Percentiles rank a stretch among this genome's conserved stretches.
Evolutionary conservation across 2,113 vertebrate genomes (phyloP).

Genomic region (Sinocyclocheilus rhinocerous): DNA sequence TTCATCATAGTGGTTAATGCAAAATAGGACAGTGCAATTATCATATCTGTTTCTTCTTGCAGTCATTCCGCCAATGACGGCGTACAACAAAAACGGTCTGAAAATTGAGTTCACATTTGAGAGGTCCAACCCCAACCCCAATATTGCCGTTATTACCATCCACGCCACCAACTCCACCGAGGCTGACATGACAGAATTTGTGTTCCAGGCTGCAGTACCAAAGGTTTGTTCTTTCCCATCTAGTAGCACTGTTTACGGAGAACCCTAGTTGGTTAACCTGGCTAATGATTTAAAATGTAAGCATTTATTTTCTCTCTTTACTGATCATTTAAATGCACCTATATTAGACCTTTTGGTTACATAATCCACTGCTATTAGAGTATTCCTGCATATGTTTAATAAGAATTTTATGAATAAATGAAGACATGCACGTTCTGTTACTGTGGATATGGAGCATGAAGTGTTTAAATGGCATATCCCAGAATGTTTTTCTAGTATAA

Average conservation of each 20-base stretch:
- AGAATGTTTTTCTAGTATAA: too few species aligned
- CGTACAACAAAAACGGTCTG: conserved; percentile 97
- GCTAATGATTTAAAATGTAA: background rate
- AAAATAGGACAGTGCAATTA: background rate
- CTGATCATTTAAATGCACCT: background rate
- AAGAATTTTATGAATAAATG: background rate
- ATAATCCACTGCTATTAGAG: background rate
- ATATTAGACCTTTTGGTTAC: background rate
- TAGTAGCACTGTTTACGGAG: background rate
- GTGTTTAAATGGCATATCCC: too few species aligned
- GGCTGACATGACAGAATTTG: conserved; percentile 96
- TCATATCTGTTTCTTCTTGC: background rate
- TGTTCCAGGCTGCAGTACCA: conserved; percentile 99
- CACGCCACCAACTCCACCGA: conserved; percentile 95
- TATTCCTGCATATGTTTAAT: background rate
- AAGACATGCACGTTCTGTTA: background rate
- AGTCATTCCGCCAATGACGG: conserved; percentile 96
- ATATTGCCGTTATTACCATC: conserved; percentile 96
- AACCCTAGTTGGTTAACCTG: background rate
- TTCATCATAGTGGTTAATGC: background rate
- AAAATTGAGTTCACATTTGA: conserved; percentile 99
- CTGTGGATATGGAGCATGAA: too few species aligned
- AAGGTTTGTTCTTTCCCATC: conserved; percentile 77
- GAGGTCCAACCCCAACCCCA: conserved; percentile 94
- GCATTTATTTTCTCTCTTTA: background rate